These are phyloP conservation scores for Gallinago jamesoni DNA, from an alignment of 2,113 vertebrate species.

Conservation along the genomic window DNA sequence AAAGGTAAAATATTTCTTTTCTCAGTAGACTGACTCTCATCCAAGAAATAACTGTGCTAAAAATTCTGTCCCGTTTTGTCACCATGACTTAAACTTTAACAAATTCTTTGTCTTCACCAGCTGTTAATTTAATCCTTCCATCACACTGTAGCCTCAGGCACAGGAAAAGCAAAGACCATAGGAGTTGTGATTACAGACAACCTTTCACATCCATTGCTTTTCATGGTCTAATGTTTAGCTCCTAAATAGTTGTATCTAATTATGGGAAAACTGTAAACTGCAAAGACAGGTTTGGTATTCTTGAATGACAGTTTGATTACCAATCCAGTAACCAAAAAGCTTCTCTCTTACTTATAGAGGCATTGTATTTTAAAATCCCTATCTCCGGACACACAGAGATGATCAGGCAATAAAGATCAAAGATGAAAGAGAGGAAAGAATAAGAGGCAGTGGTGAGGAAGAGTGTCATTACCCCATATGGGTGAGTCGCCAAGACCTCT, in stretches of 20 bases:
- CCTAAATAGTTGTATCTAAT: neutral
- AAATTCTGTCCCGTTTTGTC: neutral
- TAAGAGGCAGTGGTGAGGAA: neutral
- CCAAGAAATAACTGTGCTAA: neutral
- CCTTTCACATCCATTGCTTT: neutral
- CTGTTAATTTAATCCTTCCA: neutral
- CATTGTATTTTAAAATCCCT: neutral
- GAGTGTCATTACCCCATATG: neutral
- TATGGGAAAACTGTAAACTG: neutral
- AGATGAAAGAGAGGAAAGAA: neutral
- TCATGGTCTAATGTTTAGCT: neutral
- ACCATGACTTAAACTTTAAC: neutral
- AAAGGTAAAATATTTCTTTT: neutral
- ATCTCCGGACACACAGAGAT: neutral
- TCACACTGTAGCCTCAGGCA: neutral
- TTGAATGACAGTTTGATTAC: neutral
- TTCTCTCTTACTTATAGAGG: neutral
- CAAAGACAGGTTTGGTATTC: neutral
- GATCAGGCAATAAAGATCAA: neutral
- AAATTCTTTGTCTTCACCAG: neutral
- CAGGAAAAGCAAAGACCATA: neutral
- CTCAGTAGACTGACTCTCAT: neutral
- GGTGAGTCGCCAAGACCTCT: neutral
- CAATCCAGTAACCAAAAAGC: neutral
- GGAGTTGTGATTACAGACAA: neutral